Evolutionary conservation across 2,888 invertebrate genomes (phyloP).

Genomic region (Euplexia lucipara): DNA sequence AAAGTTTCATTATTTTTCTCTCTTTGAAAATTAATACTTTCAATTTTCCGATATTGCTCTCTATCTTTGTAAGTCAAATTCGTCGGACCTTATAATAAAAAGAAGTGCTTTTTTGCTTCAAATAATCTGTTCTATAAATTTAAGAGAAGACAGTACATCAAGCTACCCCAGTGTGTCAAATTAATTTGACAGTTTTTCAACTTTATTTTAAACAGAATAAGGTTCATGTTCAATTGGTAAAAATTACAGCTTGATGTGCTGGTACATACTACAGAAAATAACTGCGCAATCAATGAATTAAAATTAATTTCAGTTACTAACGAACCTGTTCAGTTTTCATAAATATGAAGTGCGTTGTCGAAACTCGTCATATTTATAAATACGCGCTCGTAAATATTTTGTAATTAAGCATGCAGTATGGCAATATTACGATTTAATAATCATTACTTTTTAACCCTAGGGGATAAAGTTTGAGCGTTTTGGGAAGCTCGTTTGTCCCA

Average conservation of each 20-base stretch:
- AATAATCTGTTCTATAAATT: not conserved
- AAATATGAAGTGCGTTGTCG: constrained; percentile 25
- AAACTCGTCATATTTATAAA: constrained; percentile 40
- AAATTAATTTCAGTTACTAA: constrained; percentile 46
- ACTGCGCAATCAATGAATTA: constrained; percentile 22
- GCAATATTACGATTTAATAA: constrained; percentile 18
- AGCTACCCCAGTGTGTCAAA: no score
- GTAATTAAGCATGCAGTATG: constrained; percentile 18
- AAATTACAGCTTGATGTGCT: no score
- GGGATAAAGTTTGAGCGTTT: not conserved
- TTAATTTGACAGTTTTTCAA: no score
- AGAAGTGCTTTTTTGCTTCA: not conserved
- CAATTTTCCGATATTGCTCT: not conserved
- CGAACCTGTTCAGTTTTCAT: constrained; percentile 43
- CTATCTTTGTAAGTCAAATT: not conserved
- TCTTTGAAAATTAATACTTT: not conserved
- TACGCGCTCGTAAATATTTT: constrained; percentile 29
- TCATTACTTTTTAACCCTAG: not conserved
- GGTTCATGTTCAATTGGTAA: no score
- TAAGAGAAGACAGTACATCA: no score
- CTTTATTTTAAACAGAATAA: no score
- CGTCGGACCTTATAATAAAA: not conserved
- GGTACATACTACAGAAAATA: not conserved
- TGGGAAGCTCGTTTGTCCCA: not conserved
- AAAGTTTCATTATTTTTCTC: not conserved